phyloP scores from a whole-genome alignment of 2,888 invertebrate species.

The Microctonus aethiopoides region DNA sequence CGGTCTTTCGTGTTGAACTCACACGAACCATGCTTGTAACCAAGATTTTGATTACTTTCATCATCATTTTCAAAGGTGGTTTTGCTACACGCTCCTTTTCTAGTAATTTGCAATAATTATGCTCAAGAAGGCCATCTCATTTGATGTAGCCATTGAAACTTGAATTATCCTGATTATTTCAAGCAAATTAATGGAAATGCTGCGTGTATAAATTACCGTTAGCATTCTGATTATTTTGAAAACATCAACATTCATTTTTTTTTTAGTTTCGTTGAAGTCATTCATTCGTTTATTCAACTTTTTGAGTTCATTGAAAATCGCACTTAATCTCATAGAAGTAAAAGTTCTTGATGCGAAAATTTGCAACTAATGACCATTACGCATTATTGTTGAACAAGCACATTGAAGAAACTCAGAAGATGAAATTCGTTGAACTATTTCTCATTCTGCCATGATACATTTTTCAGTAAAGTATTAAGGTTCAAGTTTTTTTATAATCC shows the following conservation, averaged over 20 bases:
- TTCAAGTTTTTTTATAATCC: neutral
- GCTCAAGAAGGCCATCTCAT: neutral
- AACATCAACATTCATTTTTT: neutral
- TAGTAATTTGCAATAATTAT: constrained; percentile 28
- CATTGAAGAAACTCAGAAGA: neutral
- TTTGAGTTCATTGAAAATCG: neutral
- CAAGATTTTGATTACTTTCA: constrained; percentile 59
- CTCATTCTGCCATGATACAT: neutral
- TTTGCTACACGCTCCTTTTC: neutral
- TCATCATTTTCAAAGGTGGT: constrained; percentile 22
- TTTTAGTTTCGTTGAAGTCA: neutral
- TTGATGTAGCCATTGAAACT: neutral
- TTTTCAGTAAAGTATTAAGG: neutral
- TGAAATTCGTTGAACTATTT: constrained; percentile 18
- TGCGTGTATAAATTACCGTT: neutral
- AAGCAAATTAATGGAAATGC: neutral
- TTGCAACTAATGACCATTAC: neutral
- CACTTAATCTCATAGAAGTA: neutral
- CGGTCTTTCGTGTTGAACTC: constrained; percentile 52
- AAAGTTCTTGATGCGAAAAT: neutral
- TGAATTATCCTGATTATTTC: neutral
- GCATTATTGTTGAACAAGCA: too few relatives aligned
- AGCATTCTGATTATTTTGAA: neutral
- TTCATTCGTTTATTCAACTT: neutral
- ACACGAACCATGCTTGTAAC: constrained; percentile 40